These are phyloP conservation scores for Oreohelix idahoensis DNA, from an alignment of 1,140 invertebrate genomes.

Conservation along the genomic window DNA sequence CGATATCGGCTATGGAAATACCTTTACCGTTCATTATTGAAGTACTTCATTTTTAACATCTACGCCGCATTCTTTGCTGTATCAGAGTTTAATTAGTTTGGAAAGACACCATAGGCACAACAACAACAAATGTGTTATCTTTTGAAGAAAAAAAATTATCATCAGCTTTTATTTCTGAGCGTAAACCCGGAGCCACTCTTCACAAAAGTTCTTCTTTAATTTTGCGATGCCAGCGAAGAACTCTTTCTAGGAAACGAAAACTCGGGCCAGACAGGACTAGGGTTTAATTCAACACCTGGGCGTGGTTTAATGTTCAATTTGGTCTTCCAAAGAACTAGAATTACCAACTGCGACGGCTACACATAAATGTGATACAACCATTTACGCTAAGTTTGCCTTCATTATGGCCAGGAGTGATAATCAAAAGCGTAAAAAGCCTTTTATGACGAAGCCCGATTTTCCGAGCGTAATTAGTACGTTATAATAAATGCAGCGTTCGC, in stretches of 20 bases:
- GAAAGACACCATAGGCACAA: no score
- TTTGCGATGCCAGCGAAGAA: background rate
- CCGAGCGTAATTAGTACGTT: background rate
- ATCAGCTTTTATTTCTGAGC: background rate
- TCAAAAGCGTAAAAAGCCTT: conserved; percentile 3
- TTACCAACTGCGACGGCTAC: background rate
- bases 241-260: background rate
- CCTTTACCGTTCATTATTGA: no score
- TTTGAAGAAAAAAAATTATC: background rate
- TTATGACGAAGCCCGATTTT: background rate
- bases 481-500: background rate
- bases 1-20: no score
- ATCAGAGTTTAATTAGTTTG: no score
- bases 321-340: background rate
- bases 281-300: conserved; percentile 15
- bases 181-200: background rate
- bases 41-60: no score
- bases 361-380: conserved; percentile 16
- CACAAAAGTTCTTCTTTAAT: no score
- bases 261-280: background rate
- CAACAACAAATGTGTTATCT: background rate
- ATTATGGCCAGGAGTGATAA: conserved; percentile 1
- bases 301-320: conserved; percentile 29
- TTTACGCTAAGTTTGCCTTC: conserved; percentile 3
- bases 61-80: no score